A percentile compares a stretch with the other conserved stretches of the same genome.
Evolutionary conservation across 2,888 invertebrate genomes (phyloP).

Genomic region (Caenorhabditis japonica): DNA sequence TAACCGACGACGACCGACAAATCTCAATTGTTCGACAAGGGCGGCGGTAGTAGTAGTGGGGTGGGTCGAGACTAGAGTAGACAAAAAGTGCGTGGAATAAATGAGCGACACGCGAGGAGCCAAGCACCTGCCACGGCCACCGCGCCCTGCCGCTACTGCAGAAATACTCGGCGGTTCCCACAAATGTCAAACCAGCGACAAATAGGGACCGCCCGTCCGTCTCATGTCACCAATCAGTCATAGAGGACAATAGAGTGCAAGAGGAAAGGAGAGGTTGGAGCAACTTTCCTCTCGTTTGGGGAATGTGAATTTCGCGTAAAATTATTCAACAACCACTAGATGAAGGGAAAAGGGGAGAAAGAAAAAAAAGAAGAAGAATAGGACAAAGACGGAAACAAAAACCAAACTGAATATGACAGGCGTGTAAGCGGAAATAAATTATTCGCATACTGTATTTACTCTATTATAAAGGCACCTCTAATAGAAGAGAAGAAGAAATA

Average conservation of each 20-base stretch:
- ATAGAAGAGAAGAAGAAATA: background rate
- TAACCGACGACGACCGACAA: constrained; percentile 13
- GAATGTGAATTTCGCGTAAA: constrained; percentile 32
- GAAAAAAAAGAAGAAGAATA: constrained; percentile 16
- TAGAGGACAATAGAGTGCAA: constrained; percentile 13
- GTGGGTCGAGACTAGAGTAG: constrained; percentile 5
- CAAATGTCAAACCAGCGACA: constrained; percentile 30
- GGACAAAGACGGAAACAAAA: constrained; percentile 22
- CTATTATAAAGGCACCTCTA: too few relatives aligned
- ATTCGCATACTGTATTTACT: too few relatives aligned
- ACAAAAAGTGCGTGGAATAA: constrained; percentile 54
- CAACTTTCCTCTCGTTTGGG: constrained; percentile 29
- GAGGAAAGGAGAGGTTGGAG: constrained; percentile 3
- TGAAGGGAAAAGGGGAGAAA: constrained; percentile 8
- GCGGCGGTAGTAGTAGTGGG: constrained; percentile 16
- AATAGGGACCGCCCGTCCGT: constrained; percentile 33
- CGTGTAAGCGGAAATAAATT: too few relatives aligned
- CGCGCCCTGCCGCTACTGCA: constrained; percentile 17
- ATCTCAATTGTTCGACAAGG: constrained; percentile 31
- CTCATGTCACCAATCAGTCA: constrained; percentile 45
- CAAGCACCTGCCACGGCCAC: constrained; percentile 31
- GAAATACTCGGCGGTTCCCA: constrained; percentile 30
- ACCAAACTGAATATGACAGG: too few relatives aligned
- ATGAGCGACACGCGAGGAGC: constrained; percentile 44
- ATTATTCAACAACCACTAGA: constrained; percentile 35